Base-by-base conservation (phyloP, 2,797 vertebrate genomes). In the Mionectes olivaceus region DNA sequence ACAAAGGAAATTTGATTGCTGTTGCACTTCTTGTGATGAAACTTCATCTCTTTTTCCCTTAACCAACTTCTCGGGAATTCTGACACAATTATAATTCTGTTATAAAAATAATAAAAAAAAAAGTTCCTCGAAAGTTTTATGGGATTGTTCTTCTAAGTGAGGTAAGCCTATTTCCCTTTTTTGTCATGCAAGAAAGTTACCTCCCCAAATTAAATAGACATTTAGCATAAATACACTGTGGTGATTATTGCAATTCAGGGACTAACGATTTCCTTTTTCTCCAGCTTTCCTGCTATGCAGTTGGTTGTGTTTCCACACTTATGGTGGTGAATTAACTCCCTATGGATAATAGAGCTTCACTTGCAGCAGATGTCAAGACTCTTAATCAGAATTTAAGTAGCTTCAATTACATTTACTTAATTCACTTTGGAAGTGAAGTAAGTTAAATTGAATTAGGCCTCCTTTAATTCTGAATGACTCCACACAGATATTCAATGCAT, bases 301-400 rank as follows among this genome's bases (percentile, higher is more conserved):
- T 94, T 89, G 57, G 94, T 93, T 90, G 87, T 91, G 68, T 87
- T 94, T 95, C 94, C 89, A 90, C 82, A 75, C 83, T 97, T 94
- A 92, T 2, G 19, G 55, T 85, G 41, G 71, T 94, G 96, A 95
- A 96, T 95, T 96, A 94, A 94, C 89, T 97, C 95, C 94, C 95
- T 86, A 85, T 43, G 93, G 96, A 93, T 92, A 95, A 87, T 61
- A 86, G 1, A 91, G 69, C 95, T 95, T 93, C 87, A 49, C 86
- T 95, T 90, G 83, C 21, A 1, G 87, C 70, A 85, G 92, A 96
- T 96, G 95, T 96, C 95, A 97, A 93, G 95, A 88, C 75, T 90
- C 94, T 96, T 95, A 95, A 93, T 95, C 94, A 95, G 95, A 96
- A 91, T 94, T 95, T 91, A 95, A 96, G 94, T 95, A 95, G 91